A percentile compares a stretch with the other conserved stretches of the same genome.
phyloP scores from a whole-genome alignment of 2,797 vertebrate species.

The Corythornis leucogaster region DNA sequence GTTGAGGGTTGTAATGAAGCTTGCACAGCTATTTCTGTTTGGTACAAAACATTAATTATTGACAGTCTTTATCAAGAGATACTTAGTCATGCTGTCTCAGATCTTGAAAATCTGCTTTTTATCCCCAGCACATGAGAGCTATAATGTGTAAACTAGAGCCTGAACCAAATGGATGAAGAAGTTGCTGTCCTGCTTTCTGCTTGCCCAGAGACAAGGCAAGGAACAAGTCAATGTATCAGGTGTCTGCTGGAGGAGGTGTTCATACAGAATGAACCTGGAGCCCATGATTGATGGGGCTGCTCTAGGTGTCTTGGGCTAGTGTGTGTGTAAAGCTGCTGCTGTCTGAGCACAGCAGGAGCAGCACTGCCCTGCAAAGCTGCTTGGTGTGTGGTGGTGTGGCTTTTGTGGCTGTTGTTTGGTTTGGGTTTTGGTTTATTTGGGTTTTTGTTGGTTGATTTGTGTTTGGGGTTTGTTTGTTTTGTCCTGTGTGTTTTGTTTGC shows the following conservation, averaged over 20 bases:
- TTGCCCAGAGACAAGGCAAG: neutral
- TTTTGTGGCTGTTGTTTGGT: neutral
- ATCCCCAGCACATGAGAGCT: neutral
- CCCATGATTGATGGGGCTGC: slow-evolving; percentile 2
- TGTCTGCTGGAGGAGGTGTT: neutral
- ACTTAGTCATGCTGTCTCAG: neutral
- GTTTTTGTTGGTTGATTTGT: neutral
- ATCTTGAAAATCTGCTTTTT: neutral
- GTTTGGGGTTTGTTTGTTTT: too few species aligned
- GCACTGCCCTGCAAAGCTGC: slow-evolving; percentile 29
- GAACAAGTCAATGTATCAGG: neutral
- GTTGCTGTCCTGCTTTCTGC: neutral
- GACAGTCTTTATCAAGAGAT: neutral
- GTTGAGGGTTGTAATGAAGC: neutral
- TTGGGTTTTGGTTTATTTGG: neutral
- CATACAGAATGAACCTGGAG: neutral
- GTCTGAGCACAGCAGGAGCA: slow-evolving; percentile 48
- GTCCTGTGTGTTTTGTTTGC: neutral
- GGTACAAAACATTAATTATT: neutral
- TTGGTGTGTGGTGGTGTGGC: too few species aligned
- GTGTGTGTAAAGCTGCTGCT: slow-evolving; percentile 49
- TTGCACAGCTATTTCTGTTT: neutral
- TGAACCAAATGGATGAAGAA: neutral
- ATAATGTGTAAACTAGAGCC: neutral
- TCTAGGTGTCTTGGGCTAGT: neutral